Conservation (phyloP, 2,113 vertebrate genomes). For the Morone saxatilis region DNA sequence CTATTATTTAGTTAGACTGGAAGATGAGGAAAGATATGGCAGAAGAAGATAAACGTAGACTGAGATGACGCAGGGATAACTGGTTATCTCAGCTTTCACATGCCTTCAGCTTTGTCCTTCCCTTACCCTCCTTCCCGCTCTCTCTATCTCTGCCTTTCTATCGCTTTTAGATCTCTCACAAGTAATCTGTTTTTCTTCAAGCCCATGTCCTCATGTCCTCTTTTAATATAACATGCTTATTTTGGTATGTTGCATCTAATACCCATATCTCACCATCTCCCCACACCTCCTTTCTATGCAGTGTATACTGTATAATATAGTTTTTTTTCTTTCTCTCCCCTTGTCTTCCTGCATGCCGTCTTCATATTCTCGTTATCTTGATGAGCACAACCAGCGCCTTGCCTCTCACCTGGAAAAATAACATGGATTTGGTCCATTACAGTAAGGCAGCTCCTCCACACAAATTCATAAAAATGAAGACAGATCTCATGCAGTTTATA, state of each 20-base stretch:
- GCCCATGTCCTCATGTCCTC: conserved; percentile 59
- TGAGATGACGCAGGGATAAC: conserved; percentile 76
- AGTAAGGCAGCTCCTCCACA: neutral
- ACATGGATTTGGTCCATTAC: conserved; percentile 58
- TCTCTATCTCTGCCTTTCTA: conserved; percentile 67
- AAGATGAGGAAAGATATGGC: conserved; percentile 72
- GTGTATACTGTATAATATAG: conserved; percentile 30
- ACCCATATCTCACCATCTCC: conserved; percentile 57
- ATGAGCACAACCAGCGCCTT: conserved; percentile 49
- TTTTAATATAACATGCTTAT: conserved; percentile 71
- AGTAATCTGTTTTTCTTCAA: conserved; percentile 72
- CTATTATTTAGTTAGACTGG: conserved; percentile 78
- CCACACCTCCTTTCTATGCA: conserved; percentile 50
- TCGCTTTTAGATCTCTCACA: conserved; percentile 69
- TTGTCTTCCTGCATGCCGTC: conserved; percentile 12
- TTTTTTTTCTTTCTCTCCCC: conserved; percentile 20
- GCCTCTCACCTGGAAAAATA: conserved; percentile 66
- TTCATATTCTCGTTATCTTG: conserved; percentile 62
- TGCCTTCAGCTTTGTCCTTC: conserved; percentile 79
- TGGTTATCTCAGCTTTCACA: conserved; percentile 78
- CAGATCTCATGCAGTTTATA: conserved; percentile 15
- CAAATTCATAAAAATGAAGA: conserved; percentile 23
- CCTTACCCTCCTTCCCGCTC: conserved; percentile 64
- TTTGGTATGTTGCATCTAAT: conserved; percentile 55
- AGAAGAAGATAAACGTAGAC: conserved; percentile 68